phyloP scores from a whole-genome alignment of 2,888 invertebrate species.

The Neocrepidodera transversa region DNA sequence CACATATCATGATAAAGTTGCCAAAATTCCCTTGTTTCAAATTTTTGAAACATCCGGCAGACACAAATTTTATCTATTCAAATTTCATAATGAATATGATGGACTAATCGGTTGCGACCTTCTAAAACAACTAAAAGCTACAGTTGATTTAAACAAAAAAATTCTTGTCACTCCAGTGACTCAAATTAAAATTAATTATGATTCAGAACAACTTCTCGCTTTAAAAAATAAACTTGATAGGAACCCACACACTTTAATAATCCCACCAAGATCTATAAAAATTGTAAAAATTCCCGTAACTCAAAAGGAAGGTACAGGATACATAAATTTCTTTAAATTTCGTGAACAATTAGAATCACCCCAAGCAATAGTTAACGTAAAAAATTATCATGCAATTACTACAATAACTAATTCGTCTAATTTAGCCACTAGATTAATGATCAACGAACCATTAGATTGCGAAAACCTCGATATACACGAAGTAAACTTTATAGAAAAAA shows the following conservation, averaged over 20 bases:
- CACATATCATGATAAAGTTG: not conserved
- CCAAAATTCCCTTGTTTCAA: not conserved
- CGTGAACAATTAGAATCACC: not conserved
- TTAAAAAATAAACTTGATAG: too few species aligned
- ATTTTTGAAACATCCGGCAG: not conserved
- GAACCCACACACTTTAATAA: too few species aligned
- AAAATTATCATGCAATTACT: not conserved
- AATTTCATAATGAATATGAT: not conserved
- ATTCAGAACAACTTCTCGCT: too few species aligned
- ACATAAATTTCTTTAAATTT: conserved; percentile 3
- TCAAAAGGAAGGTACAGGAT: not conserved
- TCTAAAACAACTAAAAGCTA: not conserved
- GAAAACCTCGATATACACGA: too few species aligned
- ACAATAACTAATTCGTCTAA: not conserved
- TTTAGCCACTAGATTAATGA: not conserved
- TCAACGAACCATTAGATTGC: too few species aligned
- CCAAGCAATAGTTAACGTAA: not conserved
- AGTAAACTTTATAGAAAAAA: not conserved
- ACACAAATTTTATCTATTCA: too few species aligned
- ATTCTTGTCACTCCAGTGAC: not conserved
- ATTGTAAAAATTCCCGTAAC: not conserved
- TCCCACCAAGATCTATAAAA: not conserved
- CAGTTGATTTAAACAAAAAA: not conserved
- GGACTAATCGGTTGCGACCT: not conserved
- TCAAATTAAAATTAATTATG: not conserved